Evolutionary conservation across 1,140 invertebrate genomes (phyloP).

Genomic region (Oryzaephilus surinamensis): DNA sequence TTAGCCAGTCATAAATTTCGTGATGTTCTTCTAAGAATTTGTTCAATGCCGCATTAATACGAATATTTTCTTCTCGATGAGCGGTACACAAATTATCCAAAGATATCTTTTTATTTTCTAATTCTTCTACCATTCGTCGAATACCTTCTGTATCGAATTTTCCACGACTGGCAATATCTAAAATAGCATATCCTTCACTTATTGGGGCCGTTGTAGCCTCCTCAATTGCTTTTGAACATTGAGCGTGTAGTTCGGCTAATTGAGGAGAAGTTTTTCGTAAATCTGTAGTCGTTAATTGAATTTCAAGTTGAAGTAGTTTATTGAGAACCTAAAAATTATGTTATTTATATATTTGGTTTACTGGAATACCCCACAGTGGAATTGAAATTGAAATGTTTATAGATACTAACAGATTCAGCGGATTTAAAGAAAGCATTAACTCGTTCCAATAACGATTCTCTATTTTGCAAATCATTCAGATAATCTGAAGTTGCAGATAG

Average conservation of each 20-base stretch:
- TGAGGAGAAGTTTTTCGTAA: constrained; percentile 51
- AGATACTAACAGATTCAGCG: constrained; percentile 50
- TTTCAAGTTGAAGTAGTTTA: constrained; percentile 67
- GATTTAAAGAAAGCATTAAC: constrained; percentile 65
- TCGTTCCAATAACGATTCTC: constrained; percentile 54
- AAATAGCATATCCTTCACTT: constrained; percentile 59
- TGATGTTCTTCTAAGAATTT: constrained; percentile 62
- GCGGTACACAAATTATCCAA: constrained; percentile 57
- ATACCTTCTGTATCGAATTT: constrained; percentile 57
- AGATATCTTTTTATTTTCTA: constrained; percentile 61
- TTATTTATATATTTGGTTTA: background rate
- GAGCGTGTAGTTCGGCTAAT: constrained; percentile 54
- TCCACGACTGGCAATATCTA: constrained; percentile 57
- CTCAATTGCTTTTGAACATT: constrained; percentile 51
- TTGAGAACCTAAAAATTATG: constrained; percentile 50
- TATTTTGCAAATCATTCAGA: constrained; percentile 57
- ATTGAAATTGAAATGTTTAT: background rate
- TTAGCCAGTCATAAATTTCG: constrained; percentile 60
- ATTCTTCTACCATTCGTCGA: constrained; percentile 54
- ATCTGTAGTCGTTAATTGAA: constrained; percentile 57
- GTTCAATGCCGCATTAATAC: constrained; percentile 53
- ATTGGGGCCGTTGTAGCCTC: constrained; percentile 54
- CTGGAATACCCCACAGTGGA: background rate
- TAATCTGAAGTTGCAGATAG: constrained; percentile 66
- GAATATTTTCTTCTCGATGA: constrained; percentile 60